Percentiles rank a stretch among this genome's conserved stretches.
Conservation (phyloP, 2,888 invertebrate genomes). For the Agrilus cyanescens region DNA sequence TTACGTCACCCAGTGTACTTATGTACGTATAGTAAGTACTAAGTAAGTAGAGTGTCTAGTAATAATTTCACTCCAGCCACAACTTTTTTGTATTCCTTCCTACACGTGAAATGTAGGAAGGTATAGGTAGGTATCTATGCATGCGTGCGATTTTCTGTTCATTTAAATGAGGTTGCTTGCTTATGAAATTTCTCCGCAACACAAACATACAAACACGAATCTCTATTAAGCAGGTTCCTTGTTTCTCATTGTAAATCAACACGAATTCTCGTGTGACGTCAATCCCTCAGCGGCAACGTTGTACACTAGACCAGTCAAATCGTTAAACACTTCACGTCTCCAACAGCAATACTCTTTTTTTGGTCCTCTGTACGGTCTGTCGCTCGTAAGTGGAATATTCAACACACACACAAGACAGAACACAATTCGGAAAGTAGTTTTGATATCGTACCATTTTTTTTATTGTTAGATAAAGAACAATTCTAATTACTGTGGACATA, state of each 20-base stretch:
- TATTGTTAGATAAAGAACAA: no score
- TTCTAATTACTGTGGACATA: no score
- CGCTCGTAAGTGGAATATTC: constrained; percentile 26
- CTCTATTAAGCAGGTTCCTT: constrained; percentile 30
- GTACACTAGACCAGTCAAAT: constrained; percentile 22
- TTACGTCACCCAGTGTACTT: no score
- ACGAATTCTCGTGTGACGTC: constrained; percentile 33
- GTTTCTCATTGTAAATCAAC: constrained; percentile 37
- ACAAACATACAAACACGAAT: constrained; percentile 17
- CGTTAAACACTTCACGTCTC: constrained; percentile 12
- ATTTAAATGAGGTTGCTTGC: no score
- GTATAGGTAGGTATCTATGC: no score
- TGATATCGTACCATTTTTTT: constrained; percentile 3
- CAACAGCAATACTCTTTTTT: constrained; percentile 9
- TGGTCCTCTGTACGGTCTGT: constrained; percentile 19
- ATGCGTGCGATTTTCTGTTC: no score
- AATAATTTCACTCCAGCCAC: no score
- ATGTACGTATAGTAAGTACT: no score
- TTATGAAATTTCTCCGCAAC: no score
- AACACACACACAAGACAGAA: constrained; percentile 29
- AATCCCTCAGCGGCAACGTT: constrained; percentile 26
- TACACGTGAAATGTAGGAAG: neutral
- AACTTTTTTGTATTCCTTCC: no score
- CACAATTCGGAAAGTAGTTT: constrained; percentile 27
- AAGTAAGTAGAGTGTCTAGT: no score